These are phyloP conservation scores for Petaurus breviceps DNA, from an alignment of 2,113 vertebrate genomes.

Conservation along the genomic window DNA sequence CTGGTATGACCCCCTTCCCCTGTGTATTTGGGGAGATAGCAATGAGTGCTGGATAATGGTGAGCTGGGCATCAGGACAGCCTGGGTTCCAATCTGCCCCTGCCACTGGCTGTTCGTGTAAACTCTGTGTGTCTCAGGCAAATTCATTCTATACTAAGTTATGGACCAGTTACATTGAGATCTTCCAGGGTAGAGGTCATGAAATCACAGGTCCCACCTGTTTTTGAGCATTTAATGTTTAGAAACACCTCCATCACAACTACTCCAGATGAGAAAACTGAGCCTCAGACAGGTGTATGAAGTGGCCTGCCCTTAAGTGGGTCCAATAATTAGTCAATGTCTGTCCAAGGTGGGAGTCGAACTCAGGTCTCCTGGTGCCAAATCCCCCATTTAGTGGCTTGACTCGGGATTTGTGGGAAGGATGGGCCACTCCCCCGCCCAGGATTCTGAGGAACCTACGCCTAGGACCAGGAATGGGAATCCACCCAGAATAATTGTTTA, in stretches of 20 bases:
- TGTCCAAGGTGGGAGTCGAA: neutral
- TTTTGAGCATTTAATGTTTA: neutral
- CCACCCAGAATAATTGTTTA: constrained; percentile 62
- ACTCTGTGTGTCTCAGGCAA: neutral
- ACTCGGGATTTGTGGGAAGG: neutral
- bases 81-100: neutral
- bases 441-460: constrained; percentile 29
- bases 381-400: neutral
- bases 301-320: neutral
- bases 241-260: neutral
- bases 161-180: neutral
- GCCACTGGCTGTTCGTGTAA: neutral
- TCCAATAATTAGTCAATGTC: neutral
- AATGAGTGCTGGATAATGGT: neutral
- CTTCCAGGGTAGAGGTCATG: neutral
- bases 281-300: neutral
- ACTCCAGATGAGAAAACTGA: neutral
- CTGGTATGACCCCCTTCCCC: too few species aligned
- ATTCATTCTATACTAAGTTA: neutral
- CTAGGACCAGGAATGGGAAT: constrained; percentile 50
- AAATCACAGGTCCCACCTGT: neutral
- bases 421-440: constrained; percentile 48
- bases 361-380: neutral
- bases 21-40: neutral
- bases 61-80: neutral